Base-by-base conservation (phyloP, 2,113 vertebrate species). In the Sorex araneus region DNA sequence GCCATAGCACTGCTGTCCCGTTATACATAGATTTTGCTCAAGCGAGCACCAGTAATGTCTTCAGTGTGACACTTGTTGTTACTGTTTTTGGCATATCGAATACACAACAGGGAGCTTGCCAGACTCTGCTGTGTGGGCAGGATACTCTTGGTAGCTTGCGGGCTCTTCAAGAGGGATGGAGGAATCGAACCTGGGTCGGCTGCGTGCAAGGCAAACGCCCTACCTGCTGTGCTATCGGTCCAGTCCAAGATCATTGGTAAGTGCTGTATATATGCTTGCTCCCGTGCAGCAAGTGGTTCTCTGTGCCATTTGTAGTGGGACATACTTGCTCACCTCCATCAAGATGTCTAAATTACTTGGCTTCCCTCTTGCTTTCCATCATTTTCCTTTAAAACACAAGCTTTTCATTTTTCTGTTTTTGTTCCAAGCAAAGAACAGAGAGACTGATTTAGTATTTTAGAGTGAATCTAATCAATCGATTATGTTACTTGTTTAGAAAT, bases 171-270 rank as follows among this genome's bases (percentile, higher is more conserved):
- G n/a, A n/a, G n/a, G n/a, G n/a, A n/a, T n/a, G n/a, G n/a, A n/a
- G n/a, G n/a, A n/a, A n/a, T n/a, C n/a, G n/a, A n/a, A n/a, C n/a
- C n/a, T n/a, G n/a, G n/a, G n/a, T n/a, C n/a, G n/a, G n/a, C n/a
- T n/a, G n/a, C n/a, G n/a, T n/a, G n/a, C n/a, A n/a, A n/a, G n/a
- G n/a, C n/a, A n/a, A n/a, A n/a, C n/a, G n/a, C n/a, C n/a, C n/a
- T n/a, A n/a, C n/a, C n/a, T n/a, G n/a, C n/a, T n/a, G n/a, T n/a
- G n/a, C n/a, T n/a, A n/a, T n/a, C n/a, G n/a, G n/a, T n/a, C n/a
- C n/a, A n/a, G n/a, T 93, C 91, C 93, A 96, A 94, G 90, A 93
- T 94, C 94, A 60, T 92, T 84, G 95, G 69, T 96, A 96, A 97
- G 93, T 93, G 87, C 84, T 91, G 32, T 94, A 78, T 54, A 1